These are phyloP conservation scores for Dorcus parallelipipedus DNA, from an alignment of 2,888 invertebrate species.

Conservation along the genomic window DNA sequence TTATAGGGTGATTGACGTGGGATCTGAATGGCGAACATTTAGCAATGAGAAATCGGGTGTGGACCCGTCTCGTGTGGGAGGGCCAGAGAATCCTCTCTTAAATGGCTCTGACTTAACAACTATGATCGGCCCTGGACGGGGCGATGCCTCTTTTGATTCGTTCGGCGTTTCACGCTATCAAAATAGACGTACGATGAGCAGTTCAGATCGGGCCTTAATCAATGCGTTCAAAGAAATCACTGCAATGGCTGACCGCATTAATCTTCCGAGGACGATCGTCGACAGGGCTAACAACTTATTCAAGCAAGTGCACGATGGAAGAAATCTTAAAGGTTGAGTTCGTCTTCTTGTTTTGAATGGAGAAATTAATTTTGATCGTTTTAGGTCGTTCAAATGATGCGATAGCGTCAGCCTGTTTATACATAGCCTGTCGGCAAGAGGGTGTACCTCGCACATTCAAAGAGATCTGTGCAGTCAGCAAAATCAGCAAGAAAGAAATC, in stretches of 20 bases:
- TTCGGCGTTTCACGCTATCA: conserved; percentile 78
- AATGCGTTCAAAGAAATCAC: conserved; percentile 97
- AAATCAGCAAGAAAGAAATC: conserved; percentile 98
- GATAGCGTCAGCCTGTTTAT: conserved; percentile 96
- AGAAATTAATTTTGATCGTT: conserved; percentile 4
- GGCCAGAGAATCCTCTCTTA: conserved; percentile 95
- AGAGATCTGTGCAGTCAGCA: conserved; percentile 98
- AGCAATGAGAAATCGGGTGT: conserved; percentile 96
- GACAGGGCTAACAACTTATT: conserved; percentile 95
- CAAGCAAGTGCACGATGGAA: conserved; percentile 97
- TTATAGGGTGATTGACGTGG: conserved; percentile 95
- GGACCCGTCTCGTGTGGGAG: conserved; percentile 99
- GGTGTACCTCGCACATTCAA: conserved; percentile 98
- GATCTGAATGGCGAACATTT: conserved; percentile 99
- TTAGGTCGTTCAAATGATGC: conserved; percentile 86
- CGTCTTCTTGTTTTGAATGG: neutral
- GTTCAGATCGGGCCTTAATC: conserved; percentile 90
- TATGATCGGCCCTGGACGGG: conserved; percentile 75
- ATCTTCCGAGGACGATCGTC: conserved; percentile 93
- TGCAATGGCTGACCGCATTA: conserved; percentile 97
- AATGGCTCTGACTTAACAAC: conserved; percentile 96
- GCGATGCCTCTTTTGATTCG: conserved; percentile 83
- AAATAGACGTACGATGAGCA: conserved; percentile 79
- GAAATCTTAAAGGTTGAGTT: conserved; percentile 78
- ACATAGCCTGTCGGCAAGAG: conserved; percentile 98